A percentile compares a stretch with the other conserved stretches of the same genome.
phyloP scores from a whole-genome alignment of 2,888 invertebrate genomes.

The Schizotus pectinicornis region DNA sequence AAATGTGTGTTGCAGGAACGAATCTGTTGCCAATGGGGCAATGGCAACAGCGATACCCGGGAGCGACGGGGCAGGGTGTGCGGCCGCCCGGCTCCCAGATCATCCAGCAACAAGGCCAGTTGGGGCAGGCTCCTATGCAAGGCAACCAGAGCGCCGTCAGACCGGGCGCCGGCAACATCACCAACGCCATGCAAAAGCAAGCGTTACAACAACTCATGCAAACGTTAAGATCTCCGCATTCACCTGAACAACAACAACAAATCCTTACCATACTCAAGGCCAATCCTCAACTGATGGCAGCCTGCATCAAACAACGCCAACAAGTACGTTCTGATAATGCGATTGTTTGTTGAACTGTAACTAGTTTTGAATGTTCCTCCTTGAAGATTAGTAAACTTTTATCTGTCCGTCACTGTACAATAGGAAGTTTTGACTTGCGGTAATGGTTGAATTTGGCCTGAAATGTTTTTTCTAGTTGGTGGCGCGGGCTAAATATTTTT shows the following conservation, averaged over 20 bases:
- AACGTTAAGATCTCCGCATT: slow-evolving; percentile 87
- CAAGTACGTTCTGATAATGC: slow-evolving; percentile 60
- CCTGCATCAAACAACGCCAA: slow-evolving; percentile 84
- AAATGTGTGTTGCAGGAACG: slow-evolving; percentile 52
- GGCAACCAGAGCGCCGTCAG: slow-evolving; percentile 47
- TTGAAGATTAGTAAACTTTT: no score
- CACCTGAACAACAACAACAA: slow-evolving; percentile 91
- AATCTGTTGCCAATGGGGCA: slow-evolving; percentile 64
- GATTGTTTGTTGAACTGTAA: slow-evolving; percentile 2
- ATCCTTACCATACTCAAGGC: slow-evolving; percentile 88
- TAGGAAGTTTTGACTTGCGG: no score
- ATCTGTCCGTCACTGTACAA: no score
- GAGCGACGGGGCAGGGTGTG: slow-evolving; percentile 57
- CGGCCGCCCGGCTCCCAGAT: slow-evolving; percentile 61
- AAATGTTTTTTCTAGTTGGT: no score
- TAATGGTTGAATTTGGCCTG: no score
- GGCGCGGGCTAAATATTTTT: slow-evolving; percentile 2
- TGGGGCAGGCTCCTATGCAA: slow-evolving; percentile 48
- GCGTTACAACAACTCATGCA: slow-evolving; percentile 87
- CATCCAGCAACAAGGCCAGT: slow-evolving; percentile 53
- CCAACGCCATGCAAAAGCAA: slow-evolving; percentile 63
- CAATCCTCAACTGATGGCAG: slow-evolving; percentile 94
- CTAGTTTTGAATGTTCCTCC: neutral
- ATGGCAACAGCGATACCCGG: slow-evolving; percentile 62
- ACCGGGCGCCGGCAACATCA: slow-evolving; percentile 45